Base-by-base conservation (phyloP, 1,140 invertebrate genomes). In the Sinella curviseta region DNA sequence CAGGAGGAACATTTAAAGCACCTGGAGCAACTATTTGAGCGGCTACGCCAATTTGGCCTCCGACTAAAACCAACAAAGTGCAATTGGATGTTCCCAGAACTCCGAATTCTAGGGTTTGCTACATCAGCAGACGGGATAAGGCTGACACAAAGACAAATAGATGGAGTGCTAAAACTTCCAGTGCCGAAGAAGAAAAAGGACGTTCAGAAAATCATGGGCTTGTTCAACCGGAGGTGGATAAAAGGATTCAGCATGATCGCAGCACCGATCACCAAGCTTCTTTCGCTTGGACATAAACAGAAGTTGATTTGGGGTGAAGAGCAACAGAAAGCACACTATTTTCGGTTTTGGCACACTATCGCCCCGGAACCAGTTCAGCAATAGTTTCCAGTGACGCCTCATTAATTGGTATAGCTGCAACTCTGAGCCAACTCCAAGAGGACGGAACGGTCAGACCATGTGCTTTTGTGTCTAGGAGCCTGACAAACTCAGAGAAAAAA, bases 61-160 rank as follows among this genome's bases (percentile, higher is more conserved):
- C 81, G 76, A n/a, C 24, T 85, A 16, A 83, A 85, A 26, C 70
- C 57, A 2, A 57, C 24, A 77, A 60, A 60, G 24, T 84, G 76
- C 55, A 17, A 74, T 2, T 80, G 85, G 4, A 36, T 36, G 2
- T 54, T 48, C 8, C 8, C 60, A 8, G 20, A 74, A 77, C 54
- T 85, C 8, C 77, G 34, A 1, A 82, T 77, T 48, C 54, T 84
- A n/a, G 85, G 86, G 17, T 83, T 84, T 26, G 24, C 24, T 48
- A 31, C 55, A 1, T 57, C 84, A 1, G 33, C 14, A n/a, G 48
- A 73, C 1, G 79, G 77, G 4, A 60, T 48, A 67, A 76, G 85
- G 1, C 24, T 76, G 35, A 82, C 86, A 16, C 80, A 84, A 75
- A 75, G 82, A 0, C 77, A 80, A 1, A 85, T 84, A 17, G 73